Evolutionary conservation across 1,140 invertebrate species (phyloP).

Genomic region (Aporrectodea caliginosa): DNA sequence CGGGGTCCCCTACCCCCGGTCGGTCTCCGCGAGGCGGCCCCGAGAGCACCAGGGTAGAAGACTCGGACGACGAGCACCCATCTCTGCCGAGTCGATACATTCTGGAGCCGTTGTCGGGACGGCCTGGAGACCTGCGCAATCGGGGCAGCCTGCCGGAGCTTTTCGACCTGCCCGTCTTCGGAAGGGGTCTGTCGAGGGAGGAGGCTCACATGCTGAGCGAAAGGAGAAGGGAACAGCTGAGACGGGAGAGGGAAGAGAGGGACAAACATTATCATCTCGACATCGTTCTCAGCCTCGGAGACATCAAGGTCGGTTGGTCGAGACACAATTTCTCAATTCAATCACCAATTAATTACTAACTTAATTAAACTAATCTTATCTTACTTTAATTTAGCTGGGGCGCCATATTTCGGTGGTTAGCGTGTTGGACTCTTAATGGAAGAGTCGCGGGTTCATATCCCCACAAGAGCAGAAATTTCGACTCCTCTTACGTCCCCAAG

Average conservation of each 20-base stretch:
- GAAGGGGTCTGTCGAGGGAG: slow-evolving; percentile 76
- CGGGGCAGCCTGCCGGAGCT: neutral
- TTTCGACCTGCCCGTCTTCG: neutral
- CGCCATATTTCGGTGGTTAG: no score
- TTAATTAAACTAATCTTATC: no score
- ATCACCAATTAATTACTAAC: no score
- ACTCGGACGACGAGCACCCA: no score
- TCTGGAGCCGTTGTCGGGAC: neutral
- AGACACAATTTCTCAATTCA: no score
- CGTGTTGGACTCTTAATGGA: no score
- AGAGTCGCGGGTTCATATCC: no score
- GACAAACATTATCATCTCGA: slow-evolving; percentile 60
- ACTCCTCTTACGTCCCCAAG: no score
- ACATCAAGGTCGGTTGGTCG: slow-evolving; percentile 95
- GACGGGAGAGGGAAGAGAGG: slow-evolving; percentile 82
- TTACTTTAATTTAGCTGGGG: no score
- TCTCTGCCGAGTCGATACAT: neutral
- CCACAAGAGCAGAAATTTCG: no score
- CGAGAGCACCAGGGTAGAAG: neutral
- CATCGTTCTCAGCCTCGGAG: slow-evolving; percentile 50
- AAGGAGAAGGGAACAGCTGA: slow-evolving; percentile 85
- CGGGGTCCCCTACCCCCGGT: no score
- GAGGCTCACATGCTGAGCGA: slow-evolving; percentile 90
- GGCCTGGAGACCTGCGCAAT: neutral
- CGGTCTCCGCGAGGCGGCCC: neutral